Evolutionary conservation across 2,797 vertebrate species (phyloP).

Genomic region (Chaetophractus vellerosus): DNA sequence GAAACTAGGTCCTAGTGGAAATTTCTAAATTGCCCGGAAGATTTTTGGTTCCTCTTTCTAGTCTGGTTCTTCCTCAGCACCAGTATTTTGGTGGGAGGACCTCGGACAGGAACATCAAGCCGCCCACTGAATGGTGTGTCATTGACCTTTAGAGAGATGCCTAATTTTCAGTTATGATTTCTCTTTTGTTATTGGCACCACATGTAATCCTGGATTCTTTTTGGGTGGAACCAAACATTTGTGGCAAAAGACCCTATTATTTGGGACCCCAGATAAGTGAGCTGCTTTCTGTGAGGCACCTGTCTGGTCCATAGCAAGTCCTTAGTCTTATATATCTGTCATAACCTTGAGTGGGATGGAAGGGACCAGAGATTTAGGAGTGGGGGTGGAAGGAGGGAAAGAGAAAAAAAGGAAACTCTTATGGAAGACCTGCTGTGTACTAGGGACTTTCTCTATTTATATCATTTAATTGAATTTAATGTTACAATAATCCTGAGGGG

Average conservation of each 20-base stretch:
- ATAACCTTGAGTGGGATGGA: background rate
- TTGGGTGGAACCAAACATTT: background rate
- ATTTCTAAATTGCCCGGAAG: slow-evolving; percentile 85
- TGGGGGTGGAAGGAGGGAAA: too few relatives aligned
- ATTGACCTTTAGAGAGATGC: slow-evolving; percentile 86
- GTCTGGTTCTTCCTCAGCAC: slow-evolving; percentile 80
- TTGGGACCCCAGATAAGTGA: background rate
- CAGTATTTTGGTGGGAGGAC: slow-evolving; percentile 61
- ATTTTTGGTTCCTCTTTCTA: slow-evolving; percentile 90
- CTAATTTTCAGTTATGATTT: slow-evolving; percentile 64
- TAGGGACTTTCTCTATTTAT: background rate
- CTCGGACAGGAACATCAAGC: slow-evolving; percentile 72
- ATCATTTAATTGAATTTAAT: slow-evolving; percentile 8
- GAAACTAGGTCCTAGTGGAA: slow-evolving; percentile 85
- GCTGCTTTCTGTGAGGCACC: background rate
- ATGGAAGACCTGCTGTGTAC: background rate
- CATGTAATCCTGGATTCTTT: background rate
- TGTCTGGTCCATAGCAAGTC: background rate
- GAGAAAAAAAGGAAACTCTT: background rate
- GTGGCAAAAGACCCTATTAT: background rate
- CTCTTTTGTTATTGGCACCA: background rate
- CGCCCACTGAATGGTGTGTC: slow-evolving; percentile 81
- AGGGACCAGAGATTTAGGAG: background rate
- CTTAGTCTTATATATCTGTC: background rate
- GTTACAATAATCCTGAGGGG: background rate